Percentiles rank a stretch among this genome's conserved stretches.
These are phyloP conservation scores for Urocolius indicus DNA, from an alignment of 2,113 vertebrate genomes.

Conservation along the genomic window DNA sequence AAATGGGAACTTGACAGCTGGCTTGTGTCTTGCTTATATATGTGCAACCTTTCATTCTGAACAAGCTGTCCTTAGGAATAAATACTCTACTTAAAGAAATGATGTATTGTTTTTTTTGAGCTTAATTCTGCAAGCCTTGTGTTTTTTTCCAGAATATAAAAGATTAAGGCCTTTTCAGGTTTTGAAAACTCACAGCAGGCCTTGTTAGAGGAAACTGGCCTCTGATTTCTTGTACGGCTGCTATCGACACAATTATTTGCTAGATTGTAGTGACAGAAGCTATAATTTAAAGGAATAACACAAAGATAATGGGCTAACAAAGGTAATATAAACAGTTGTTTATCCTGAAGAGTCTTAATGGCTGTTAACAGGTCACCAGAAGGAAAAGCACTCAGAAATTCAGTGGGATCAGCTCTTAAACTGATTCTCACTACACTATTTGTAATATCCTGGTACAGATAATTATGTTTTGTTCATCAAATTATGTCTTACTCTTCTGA, in stretches of 20 bases:
- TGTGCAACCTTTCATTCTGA: not conserved
- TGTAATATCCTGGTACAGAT: not conserved
- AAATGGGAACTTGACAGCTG: not conserved
- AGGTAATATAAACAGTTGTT: not conserved
- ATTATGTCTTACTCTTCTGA: slow-evolving; percentile 3
- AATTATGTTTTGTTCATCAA: not conserved
- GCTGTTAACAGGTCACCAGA: not conserved
- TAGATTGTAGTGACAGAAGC: not conserved
- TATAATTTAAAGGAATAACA: not conserved
- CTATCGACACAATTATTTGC: not conserved
- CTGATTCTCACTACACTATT: not conserved
- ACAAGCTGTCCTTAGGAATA: not conserved
- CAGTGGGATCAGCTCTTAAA: not conserved
- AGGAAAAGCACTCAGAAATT: not conserved
- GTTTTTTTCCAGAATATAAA: not conserved
- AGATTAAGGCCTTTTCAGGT: not conserved
- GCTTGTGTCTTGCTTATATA: not conserved
- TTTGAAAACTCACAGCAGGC: not conserved
- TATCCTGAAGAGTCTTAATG: not conserved
- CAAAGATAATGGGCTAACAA: not conserved
- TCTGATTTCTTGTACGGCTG: not conserved
- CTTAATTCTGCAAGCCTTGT: not conserved
- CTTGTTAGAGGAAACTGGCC: not conserved
- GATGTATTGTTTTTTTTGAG: not conserved
- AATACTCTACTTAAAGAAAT: not conserved